phyloP scores from a whole-genome alignment of 2,888 invertebrate genomes.

The Trissolcus japonicus region DNA sequence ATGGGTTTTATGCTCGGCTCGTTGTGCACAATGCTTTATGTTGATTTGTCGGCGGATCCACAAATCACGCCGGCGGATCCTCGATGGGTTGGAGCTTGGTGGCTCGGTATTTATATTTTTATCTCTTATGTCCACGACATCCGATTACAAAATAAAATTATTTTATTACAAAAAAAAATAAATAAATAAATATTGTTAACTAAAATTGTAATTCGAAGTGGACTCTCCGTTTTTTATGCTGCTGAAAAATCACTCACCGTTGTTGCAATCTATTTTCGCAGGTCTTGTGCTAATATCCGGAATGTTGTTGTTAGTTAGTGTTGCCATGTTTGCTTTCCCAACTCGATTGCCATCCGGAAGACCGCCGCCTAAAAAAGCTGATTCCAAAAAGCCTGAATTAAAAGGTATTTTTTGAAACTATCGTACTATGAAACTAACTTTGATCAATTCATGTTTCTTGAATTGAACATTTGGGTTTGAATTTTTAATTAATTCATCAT shows the following conservation, averaged over 20 bases:
- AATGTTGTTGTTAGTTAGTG: constrained; percentile 87
- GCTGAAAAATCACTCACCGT: too few species aligned
- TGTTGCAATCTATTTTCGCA: constrained; percentile 62
- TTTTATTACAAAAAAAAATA: background rate
- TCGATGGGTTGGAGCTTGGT: constrained; percentile 98
- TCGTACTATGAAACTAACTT: background rate
- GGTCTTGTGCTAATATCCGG: constrained; percentile 90
- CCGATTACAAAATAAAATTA: background rate
- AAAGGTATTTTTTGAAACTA: constrained; percentile 78
- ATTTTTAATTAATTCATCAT: background rate
- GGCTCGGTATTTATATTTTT: constrained; percentile 83
- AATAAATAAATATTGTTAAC: background rate
- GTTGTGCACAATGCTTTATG: constrained; percentile 91
- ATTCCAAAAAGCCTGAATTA: constrained; percentile 79
- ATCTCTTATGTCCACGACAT: constrained; percentile 2
- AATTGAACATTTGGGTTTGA: background rate
- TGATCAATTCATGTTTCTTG: background rate
- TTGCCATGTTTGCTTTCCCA: constrained; percentile 95
- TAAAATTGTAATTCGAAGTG: too few species aligned
- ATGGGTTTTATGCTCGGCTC: constrained; percentile 93
- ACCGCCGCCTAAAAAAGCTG: constrained; percentile 68
- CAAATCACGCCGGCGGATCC: constrained; percentile 88
- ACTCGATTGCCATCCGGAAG: constrained; percentile 82
- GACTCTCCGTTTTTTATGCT: too few species aligned
- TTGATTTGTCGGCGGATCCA: constrained; percentile 85